phyloP scores from a whole-genome alignment of 2,888 invertebrate genomes.

The Ellobium chinense region DNA sequence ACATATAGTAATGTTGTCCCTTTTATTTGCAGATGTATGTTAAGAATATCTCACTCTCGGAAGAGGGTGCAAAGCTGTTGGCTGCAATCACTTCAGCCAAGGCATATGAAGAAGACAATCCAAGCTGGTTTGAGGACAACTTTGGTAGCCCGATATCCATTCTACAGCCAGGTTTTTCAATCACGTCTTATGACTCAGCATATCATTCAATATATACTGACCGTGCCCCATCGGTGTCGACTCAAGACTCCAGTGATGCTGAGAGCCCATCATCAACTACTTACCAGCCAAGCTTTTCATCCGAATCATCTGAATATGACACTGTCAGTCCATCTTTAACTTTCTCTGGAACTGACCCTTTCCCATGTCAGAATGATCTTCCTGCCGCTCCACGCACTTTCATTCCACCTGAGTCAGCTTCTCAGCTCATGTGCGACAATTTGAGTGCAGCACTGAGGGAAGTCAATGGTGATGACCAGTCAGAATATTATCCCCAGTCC shows the following conservation, averaged over 20 bases:
- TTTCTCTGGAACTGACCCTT: not conserved
- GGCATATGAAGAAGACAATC: constrained; percentile 11
- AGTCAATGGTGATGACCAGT: not conserved
- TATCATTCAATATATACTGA: not conserved
- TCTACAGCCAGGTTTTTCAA: too few species aligned
- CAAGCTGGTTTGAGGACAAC: not conserved
- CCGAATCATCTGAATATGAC: not conserved
- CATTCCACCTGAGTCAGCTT: constrained; percentile 14
- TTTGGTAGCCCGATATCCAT: constrained; percentile 18
- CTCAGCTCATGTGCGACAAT: not conserved
- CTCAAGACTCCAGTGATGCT: not conserved
- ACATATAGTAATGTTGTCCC: too few species aligned
- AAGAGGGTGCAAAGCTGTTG: not conserved
- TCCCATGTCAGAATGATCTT: not conserved
- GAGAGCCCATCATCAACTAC: not conserved
- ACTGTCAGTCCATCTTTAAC: not conserved
- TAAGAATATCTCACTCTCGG: not conserved
- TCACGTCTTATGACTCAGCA: too few species aligned
- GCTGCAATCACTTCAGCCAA: not conserved
- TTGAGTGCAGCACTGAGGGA: not conserved
- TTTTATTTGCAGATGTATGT: not conserved
- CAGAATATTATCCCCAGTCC: not conserved
- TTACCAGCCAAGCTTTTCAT: not conserved
- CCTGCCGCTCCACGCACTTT: too few species aligned
- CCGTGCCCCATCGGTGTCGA: not conserved